Evolutionary conservation across 2,113 vertebrate species (phyloP).

Genomic region (Xiphophorus hellerii): DNA sequence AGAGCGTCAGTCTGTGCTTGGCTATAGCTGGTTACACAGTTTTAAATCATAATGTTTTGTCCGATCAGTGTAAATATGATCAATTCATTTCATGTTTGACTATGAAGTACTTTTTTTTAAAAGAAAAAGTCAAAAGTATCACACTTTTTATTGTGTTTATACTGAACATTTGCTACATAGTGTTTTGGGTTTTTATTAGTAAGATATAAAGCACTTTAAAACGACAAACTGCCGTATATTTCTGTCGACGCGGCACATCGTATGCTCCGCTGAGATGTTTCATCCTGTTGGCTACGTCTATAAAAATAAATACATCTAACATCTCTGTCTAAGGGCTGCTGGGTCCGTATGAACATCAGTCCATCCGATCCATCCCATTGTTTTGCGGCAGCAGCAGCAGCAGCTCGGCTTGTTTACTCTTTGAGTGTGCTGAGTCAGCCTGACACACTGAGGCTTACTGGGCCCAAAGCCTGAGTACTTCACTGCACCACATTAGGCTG

Average conservation of each 20-base stretch:
- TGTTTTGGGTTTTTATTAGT: too few relatives aligned
- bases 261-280: neutral
- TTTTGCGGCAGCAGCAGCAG: conserved; percentile 27
- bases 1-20: neutral
- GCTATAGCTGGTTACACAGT: too few relatives aligned
- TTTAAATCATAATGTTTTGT: too few relatives aligned
- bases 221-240: neutral
- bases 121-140: too few relatives aligned
- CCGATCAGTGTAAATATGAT: too few relatives aligned
- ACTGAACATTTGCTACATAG: too few relatives aligned
- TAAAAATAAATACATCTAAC: neutral
- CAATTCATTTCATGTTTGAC: neutral
- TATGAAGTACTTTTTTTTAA: neutral
- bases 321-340: neutral
- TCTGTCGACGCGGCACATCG: neutral
- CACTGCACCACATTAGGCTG: conserved; percentile 65
- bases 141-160: too few relatives aligned
- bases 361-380: conserved; percentile 10
- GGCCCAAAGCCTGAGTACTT: conserved; percentile 63
- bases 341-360: neutral
- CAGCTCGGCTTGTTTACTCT: neutral
- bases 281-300: neutral
- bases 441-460: conserved; percentile 24
- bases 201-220: too few relatives aligned
- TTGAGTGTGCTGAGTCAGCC: conserved; percentile 57